These are phyloP conservation scores for Barypeithes pellucidus DNA, from an alignment of 2,888 invertebrate species.

Conservation along the genomic window DNA sequence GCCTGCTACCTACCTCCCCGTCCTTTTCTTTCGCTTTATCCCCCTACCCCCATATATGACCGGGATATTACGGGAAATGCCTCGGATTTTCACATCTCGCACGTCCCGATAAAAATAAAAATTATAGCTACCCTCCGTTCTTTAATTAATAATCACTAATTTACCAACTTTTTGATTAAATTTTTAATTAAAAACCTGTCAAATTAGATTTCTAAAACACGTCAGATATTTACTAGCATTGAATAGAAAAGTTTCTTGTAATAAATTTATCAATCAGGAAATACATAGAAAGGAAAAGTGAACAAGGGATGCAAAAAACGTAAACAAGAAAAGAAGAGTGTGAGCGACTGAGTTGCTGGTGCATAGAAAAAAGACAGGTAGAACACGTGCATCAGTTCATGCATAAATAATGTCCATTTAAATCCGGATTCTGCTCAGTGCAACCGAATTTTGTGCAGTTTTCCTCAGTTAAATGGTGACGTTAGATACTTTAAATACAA, in stretches of 20 bases:
- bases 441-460: slow-evolving; percentile 39
- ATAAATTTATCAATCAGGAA: slow-evolving; percentile 5
- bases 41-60: slow-evolving; percentile 52
- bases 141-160: slow-evolving; percentile 40
- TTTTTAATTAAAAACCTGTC: slow-evolving; percentile 37
- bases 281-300: slow-evolving; percentile 35
- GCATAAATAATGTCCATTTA: slow-evolving; percentile 60
- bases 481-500: slow-evolving; percentile 11
- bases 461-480: slow-evolving; percentile 27
- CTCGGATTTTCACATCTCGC: slow-evolving; percentile 46
- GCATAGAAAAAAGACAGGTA: slow-evolving; percentile 56
- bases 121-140: slow-evolving; percentile 30
- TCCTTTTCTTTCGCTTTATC: slow-evolving; percentile 45
- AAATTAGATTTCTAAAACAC: slow-evolving; percentile 13
- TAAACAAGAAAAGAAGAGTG: slow-evolving; percentile 53
- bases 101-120: slow-evolving; percentile 41
- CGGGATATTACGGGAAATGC: slow-evolving; percentile 52
- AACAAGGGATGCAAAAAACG: slow-evolving; percentile 45
- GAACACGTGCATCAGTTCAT: slow-evolving; percentile 60
- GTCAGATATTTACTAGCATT: not conserved
- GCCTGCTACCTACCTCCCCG: slow-evolving; percentile 52
- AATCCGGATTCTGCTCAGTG: slow-evolving; percentile 55
- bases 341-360: slow-evolving; percentile 41
- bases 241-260: not conserved
- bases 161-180: slow-evolving; percentile 25